Base-by-base conservation (phyloP, 2,797 vertebrate species). In the Gymnothorax javanicus region DNA sequence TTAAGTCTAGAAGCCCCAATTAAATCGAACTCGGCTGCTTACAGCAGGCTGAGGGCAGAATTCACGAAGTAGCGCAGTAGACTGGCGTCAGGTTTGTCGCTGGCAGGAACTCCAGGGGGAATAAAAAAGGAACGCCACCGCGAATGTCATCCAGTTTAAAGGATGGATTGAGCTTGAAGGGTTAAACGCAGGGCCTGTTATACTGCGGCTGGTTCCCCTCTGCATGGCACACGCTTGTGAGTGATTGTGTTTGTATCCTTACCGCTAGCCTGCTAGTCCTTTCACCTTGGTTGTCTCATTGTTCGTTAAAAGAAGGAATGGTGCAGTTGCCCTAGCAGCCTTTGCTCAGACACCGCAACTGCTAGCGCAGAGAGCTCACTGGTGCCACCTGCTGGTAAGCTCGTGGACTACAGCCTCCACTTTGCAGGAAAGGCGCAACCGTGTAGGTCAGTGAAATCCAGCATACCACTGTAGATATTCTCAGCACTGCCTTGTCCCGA, bases 361-460 rank as follows among this genome's bases (percentile, higher is more conserved):
- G 87, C 60, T 6, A 54, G 89, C 69, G 91, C 88, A 87, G 87
- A 89, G 91, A 94, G 93, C 93, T 86, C 93, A 92, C 91, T 94
- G 93, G 94, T 95, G 93, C 94, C 95, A 95, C 93, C 95, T 95
- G 91, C 91, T 94, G 95, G 93, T 86, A 13, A 67, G 90, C 86
- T 33, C 75, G 67, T 86, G 88, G 87, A 91, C 87, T 90, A 88
- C 91, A 92, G 86, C 23, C 52, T 27, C n/a, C 7, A 50, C 43
- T 50, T 82, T 82, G 79, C 59, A 56, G 64, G 33, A 67, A 86
- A 43, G 52, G 60, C 82, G 50, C 50, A n/a, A 54, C 17, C 2
- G 6, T 52, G 15, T 82, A 13, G 77, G 73, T 27, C 73, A 82
- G 60, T 15, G 5, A 54, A 27, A 23, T 23, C 27, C 52, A 64